These are phyloP conservation scores for Sceliomorpha sp. DNA, from an alignment of 2,888 invertebrate genomes.

Conservation along the genomic window DNA sequence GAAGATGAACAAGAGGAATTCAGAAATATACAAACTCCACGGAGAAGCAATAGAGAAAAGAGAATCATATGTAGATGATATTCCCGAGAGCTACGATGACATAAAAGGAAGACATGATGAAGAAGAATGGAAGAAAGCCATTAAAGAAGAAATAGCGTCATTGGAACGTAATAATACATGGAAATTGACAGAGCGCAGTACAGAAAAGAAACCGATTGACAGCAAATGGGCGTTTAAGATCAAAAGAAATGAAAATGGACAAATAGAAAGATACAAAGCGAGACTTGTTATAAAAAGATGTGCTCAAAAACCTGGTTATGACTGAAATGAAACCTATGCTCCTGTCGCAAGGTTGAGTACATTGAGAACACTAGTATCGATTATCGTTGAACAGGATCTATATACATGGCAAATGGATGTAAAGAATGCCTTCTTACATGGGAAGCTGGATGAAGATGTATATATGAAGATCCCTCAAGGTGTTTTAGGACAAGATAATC, in stretches of 20 bases:
- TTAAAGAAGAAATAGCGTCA: conserved; percentile 56
- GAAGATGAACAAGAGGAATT: no score
- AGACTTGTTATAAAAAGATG: conserved; percentile 61
- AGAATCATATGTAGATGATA: conserved; percentile 21
- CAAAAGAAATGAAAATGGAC: conserved; percentile 36
- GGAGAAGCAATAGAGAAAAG: no score
- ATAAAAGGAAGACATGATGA: conserved; percentile 25
- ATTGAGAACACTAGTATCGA: conserved; percentile 28
- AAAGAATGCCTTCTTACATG: conserved; percentile 66
- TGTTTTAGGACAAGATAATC: conserved; percentile 14
- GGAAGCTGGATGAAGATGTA: conserved; percentile 57
- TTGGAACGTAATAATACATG: conserved; percentile 54
- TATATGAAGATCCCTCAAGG: conserved; percentile 57
- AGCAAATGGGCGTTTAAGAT: conserved; percentile 52
- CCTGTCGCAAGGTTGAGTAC: conserved; percentile 60
- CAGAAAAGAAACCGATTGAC: conserved; percentile 41
- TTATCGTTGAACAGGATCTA: conserved; percentile 40
- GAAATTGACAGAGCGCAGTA: conserved; percentile 31
- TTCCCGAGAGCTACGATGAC: conserved; percentile 13
- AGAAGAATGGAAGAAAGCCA: conserved; percentile 44
- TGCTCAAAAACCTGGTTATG: conserved; percentile 56
- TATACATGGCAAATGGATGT: conserved; percentile 60
- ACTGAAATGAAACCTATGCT: conserved; percentile 63
- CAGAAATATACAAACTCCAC: no score
- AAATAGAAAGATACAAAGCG: conserved; percentile 58